phyloP scores from a whole-genome alignment of 2,888 invertebrate species.

The Hydrotaea cyrtoneurina region DNA sequence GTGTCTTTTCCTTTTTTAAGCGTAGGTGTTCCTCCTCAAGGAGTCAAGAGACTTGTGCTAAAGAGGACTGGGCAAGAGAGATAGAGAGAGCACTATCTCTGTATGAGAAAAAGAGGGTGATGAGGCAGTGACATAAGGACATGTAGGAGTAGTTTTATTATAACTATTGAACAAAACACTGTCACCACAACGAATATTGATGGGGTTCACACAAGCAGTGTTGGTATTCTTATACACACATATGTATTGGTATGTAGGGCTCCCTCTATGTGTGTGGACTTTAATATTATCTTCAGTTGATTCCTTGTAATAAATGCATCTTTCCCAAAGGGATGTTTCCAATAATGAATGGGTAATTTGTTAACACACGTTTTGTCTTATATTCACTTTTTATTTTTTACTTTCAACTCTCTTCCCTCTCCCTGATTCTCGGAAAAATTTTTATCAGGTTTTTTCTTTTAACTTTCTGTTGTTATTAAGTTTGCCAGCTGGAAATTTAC shows the following conservation, averaged over 20 bases:
- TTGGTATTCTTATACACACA: background rate
- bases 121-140: background rate
- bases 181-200: constrained; percentile 21
- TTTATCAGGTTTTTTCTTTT: background rate
- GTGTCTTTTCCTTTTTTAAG: constrained; percentile 17
- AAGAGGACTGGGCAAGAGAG: background rate
- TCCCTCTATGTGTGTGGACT: background rate
- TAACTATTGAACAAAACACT: background rate
- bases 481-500: background rate
- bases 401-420: background rate
- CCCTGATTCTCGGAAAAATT: background rate
- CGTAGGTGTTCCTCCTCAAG: constrained; percentile 35
- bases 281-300: background rate
- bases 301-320: constrained; percentile 3
- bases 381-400: background rate
- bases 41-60: constrained; percentile 21
- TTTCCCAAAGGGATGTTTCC: background rate
- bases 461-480: background rate
- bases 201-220: background rate
- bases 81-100: background rate
- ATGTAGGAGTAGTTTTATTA: constrained; percentile 11
- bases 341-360: background rate
- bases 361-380: background rate
- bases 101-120: background rate
- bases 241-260: background rate